Evolutionary conservation across 2,113 vertebrate genomes (phyloP), one percentile per base, ranked within the genome.

Genomic region (Ciconia boyciana): DNA sequence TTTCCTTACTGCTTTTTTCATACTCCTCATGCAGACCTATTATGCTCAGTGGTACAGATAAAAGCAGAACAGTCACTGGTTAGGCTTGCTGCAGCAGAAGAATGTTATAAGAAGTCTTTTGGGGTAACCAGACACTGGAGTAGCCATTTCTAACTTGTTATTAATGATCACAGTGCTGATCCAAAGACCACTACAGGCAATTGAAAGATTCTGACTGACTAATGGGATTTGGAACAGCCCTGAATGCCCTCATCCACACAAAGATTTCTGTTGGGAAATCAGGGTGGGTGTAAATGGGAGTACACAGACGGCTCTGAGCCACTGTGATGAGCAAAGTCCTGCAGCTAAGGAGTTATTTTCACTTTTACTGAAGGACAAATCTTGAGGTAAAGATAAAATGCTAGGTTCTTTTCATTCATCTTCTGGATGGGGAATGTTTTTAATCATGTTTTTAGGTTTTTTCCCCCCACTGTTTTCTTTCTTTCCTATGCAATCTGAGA

Each of bases 211-310:
- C 68, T 57, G 29, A 69, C 78, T 80, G 78, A 80, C 76, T 94
- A 84, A 95, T 61, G 48, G 52, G 65, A 54, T 89, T 92, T 94
- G 39, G 39, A 90, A 64, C 39, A 75, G 72, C 58, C 65, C 55
- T 60, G 44, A 87, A 78, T 49, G 21, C 69, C 13, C 57, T 76
- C 77, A 44, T 55, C 65, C 32, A 24, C 28, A n/a, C 19, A 75
- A 68, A 84, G 80, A 95, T 76, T 91, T 93, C 87, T 93, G 65
- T 76, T 82, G 83, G 93, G 78, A 95, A 96, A 84, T 89, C 65
- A 69, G 66, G 16, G 44, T 80, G 57, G 44, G 36, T 84, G 49
- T 89, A 65, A 82, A 85, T 52, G 41, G 31, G 28, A 82, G 34
- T 57, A 65, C 36, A 79, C 32, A 91, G 49, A 44, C 2, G 1